Percentiles rank a stretch among this genome's conserved stretches.
These are phyloP conservation scores for Odocoileus virginianus DNA, from an alignment of 2,113 vertebrate species.

Conservation along the genomic window DNA sequence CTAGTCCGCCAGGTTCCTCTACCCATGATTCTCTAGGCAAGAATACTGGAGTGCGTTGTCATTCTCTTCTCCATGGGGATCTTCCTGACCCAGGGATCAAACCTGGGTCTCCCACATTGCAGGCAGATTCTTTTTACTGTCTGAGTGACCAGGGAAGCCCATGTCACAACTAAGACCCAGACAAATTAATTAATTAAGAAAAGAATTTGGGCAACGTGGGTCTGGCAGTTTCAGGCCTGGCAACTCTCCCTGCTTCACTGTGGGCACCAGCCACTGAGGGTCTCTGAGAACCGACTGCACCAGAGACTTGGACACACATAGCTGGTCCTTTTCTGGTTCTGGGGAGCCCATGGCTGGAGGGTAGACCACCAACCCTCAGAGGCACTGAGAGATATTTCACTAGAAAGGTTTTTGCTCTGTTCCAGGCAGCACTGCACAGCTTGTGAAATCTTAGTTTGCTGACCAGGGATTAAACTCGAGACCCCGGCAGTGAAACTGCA, in stretches of 20 bases:
- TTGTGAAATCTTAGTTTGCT: neutral
- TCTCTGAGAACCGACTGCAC: neutral
- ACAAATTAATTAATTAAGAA: neutral
- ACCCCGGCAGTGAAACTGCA: neutral
- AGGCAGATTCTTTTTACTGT: neutral
- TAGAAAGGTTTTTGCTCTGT: neutral
- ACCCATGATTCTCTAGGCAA: neutral
- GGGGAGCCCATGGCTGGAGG: neutral
- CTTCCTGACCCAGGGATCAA: neutral
- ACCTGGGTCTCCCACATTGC: neutral
- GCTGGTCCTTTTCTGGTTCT: neutral
- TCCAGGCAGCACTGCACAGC: neutral
- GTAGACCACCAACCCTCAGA: neutral
- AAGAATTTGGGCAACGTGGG: fast-evolving
- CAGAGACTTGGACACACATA: neutral
- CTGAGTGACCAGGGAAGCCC: neutral
- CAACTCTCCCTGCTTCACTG: neutral
- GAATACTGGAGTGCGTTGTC: neutral
- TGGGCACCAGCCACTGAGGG: fast-evolving
- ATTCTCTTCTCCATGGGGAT: neutral
- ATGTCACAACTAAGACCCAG: neutral
- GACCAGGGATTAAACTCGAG: neutral
- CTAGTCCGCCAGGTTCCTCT: neutral
- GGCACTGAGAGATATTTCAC: fast-evolving
- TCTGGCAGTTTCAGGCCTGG: neutral